Base-by-base conservation (phyloP, 2,888 invertebrate genomes). In the Griposia aprilina region DNA sequence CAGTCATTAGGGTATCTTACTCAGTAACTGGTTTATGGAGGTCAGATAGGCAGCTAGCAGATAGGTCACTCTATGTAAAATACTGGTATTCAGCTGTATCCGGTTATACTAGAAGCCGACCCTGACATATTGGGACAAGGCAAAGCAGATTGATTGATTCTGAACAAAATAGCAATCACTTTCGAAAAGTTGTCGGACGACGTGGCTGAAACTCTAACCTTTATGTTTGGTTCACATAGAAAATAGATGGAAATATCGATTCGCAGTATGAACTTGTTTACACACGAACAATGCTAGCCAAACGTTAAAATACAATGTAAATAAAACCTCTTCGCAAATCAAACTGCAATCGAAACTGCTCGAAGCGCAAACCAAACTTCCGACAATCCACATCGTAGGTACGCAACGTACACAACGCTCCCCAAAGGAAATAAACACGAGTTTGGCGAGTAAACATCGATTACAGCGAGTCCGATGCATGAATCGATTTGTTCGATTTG, bases 391-490 rank as follows among this genome's bases (percentile, higher is more conserved):
- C 69, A 65, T 41, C 41, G 20, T 41, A 76, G 50, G 36, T 62
- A 62, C 62, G 11, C 20, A 62, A 23, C 26, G 50, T 62, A 85
- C 72, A 85, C 71, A 78, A 50, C 80, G 63, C 62, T 76, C 70
- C 55, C 70, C 59, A 85, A 82, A 50, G 66, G 55, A 82, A 86
- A 78, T 78, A 84, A 84, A 86, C 86, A 82, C 30, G 50, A 63
- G 52, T 78, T 65, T 36, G 30, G 13, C 69, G 65, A 77, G 78
- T 86, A 84, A 84, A 82, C 79, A 84, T 78, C 83, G 78, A 84
- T 86, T 73, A 82, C 69, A 86, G 7, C 59, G 74, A 73, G 69
- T 70, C 45, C 59, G 52, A 52, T 50, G 65, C 72, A 75, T 80
- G 80, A 71, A 83, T 83, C 86, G 79, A 76, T 75, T 86, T 71